Conservation (phyloP, 2,888 invertebrate genomes). For the Oscheius onirici region DNA sequence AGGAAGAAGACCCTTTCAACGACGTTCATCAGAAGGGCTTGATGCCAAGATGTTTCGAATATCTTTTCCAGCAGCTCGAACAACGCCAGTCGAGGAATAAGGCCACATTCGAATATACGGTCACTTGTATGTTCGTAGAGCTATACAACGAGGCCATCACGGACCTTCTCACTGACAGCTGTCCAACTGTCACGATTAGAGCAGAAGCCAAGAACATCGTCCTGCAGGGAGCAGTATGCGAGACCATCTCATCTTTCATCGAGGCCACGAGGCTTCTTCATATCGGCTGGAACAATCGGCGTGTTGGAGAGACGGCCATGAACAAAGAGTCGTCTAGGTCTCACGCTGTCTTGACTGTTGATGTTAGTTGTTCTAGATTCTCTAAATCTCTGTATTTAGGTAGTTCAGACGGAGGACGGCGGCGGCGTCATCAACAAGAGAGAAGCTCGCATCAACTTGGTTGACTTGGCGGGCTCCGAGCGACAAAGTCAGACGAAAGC, state of each 20-base stretch:
- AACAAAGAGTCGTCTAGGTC: constrained; percentile 73
- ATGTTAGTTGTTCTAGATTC: constrained; percentile 45
- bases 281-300: constrained; percentile 72
- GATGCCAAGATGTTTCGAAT: constrained; percentile 73
- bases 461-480: constrained; percentile 74
- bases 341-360: constrained; percentile 73
- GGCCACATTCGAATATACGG: neutral
- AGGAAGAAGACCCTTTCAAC: constrained; percentile 53
- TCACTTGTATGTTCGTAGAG: constrained; percentile 71
- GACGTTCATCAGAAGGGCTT: constrained; percentile 71
- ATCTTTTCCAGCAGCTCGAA: constrained; percentile 71
- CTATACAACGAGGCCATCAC: constrained; percentile 74
- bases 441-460: constrained; percentile 73
- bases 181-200: neutral
- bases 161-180: constrained; percentile 67
- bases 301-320: constrained; percentile 73
- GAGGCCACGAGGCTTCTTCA: constrained; percentile 51
- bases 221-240: neutral
- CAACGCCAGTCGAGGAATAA: constrained; percentile 37
- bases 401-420: constrained; percentile 67
- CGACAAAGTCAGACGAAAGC: constrained; percentile 73
- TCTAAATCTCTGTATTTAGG: constrained; percentile 26
- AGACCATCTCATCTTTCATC: neutral
- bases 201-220: constrained; percentile 4
- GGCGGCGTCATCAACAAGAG: constrained; percentile 68